Conservation (phyloP, 2,113 vertebrate genomes). For the Procavia capensis region DNA sequence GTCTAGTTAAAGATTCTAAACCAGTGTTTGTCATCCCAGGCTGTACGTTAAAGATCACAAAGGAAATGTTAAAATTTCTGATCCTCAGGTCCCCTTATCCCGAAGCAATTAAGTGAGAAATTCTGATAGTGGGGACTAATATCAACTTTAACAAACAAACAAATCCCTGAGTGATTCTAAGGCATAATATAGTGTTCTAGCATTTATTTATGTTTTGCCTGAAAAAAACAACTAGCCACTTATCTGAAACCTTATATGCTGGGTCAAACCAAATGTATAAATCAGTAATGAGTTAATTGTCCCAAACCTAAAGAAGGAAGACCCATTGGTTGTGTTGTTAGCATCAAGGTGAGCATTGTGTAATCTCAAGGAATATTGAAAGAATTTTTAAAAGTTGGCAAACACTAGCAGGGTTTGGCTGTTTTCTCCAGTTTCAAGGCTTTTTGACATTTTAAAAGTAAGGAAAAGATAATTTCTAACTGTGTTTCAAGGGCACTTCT, state of each 20-base stretch:
- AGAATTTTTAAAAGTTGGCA: neutral
- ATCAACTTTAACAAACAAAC: neutral
- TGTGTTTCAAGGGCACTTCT: slow-evolving; percentile 1
- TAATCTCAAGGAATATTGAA: neutral
- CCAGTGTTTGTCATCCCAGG: neutral
- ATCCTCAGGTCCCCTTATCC: neutral
- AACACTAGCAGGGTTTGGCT: too few relatives aligned
- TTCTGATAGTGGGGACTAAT: neutral
- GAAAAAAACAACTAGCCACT: neutral
- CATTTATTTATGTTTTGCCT: neutral
- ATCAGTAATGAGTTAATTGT: neutral
- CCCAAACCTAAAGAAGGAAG: neutral
- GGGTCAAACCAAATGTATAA: neutral
- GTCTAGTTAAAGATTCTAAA: slow-evolving; percentile 46
- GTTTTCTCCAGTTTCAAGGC: neutral
- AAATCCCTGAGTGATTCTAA: neutral
- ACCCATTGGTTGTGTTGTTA: neutral
- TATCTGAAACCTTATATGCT: neutral
- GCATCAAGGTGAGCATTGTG: neutral
- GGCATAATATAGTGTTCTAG: neutral
- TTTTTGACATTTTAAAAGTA: neutral
- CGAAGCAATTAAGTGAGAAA: neutral
- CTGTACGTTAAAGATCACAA: neutral
- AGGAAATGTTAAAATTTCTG: neutral
- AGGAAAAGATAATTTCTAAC: neutral